These are phyloP conservation scores for Argopecten irradians DNA, from an alignment of 1,140 invertebrate species.

Conservation along the genomic window DNA sequence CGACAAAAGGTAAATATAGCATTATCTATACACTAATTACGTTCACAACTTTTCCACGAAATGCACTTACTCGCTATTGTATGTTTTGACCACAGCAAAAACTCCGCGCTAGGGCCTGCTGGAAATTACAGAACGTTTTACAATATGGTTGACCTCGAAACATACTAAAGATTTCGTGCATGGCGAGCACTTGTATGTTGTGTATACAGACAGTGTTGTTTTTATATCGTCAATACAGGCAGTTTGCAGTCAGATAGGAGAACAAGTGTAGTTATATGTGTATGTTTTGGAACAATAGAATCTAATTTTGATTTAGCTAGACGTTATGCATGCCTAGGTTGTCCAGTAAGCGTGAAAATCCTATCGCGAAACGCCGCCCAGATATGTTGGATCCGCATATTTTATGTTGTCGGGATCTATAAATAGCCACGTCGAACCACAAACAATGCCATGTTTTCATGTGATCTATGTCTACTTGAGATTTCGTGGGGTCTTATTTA, in stretches of 20 bases:
- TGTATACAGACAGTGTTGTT: background rate
- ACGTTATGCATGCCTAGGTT: background rate
- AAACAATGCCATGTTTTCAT: slow-evolving; percentile 17
- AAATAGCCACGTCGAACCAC: slow-evolving; percentile 20
- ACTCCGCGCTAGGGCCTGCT: background rate
- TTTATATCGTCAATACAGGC: background rate
- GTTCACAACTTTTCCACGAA: background rate
- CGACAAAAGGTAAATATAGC: background rate
- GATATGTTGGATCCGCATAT: slow-evolving; percentile 10
- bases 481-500: background rate
- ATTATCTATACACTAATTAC: background rate
- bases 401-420: slow-evolving; percentile 1
- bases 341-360: background rate
- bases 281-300: background rate
- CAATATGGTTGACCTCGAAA: slow-evolving; percentile 21
- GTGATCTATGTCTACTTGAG: background rate
- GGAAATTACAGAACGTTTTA: background rate
- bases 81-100: background rate
- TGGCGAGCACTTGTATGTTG: slow-evolving; percentile 7
- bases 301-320: background rate
- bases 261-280: background rate
- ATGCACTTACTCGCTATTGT: background rate
- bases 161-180: background rate
- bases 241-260: background rate
- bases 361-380: background rate